These are phyloP conservation scores for Ceratina calcarata DNA, from an alignment of 1,140 invertebrate species.

Conservation along the genomic window DNA sequence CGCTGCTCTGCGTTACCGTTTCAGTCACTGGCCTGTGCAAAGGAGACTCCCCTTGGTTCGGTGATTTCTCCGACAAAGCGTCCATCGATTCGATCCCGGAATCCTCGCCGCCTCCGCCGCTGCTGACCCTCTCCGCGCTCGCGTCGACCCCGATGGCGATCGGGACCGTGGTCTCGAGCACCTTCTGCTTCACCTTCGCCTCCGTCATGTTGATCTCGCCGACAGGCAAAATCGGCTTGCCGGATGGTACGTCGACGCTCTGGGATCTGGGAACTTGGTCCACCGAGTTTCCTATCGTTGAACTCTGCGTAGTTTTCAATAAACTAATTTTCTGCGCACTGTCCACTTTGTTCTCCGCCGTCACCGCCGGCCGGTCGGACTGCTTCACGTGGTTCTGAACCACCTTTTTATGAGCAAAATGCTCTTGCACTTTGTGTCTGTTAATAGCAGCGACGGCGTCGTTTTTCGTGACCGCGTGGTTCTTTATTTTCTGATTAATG, in stretches of 20 bases:
- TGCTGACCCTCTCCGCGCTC: slow-evolving; percentile 68
- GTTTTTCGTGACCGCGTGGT: slow-evolving; percentile 67
- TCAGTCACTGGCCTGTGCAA: slow-evolving; percentile 76
- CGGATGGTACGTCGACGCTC: slow-evolving; percentile 51
- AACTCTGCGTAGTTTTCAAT: slow-evolving; percentile 66
- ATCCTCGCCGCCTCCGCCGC: slow-evolving; percentile 87
- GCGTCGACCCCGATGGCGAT: slow-evolving; percentile 73
- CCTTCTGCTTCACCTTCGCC: slow-evolving; percentile 83
- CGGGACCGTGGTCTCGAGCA: slow-evolving; percentile 79
- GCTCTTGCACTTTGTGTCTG: slow-evolving; percentile 69
- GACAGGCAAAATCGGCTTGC: slow-evolving; percentile 73
- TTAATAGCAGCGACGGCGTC: slow-evolving; percentile 63
- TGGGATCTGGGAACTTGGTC: slow-evolving; percentile 60
- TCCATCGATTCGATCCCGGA: slow-evolving; percentile 97
- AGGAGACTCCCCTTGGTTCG: slow-evolving; percentile 89
- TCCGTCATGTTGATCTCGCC: slow-evolving; percentile 81
- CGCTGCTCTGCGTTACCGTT: slow-evolving; percentile 60
- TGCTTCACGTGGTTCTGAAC: slow-evolving; percentile 73
- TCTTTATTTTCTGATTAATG: slow-evolving; percentile 73
- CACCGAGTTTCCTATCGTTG: slow-evolving; percentile 54
- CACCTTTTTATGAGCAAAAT: slow-evolving; percentile 68
- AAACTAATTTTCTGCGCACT: slow-evolving; percentile 70
- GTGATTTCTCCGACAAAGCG: slow-evolving; percentile 94
- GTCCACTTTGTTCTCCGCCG: slow-evolving; percentile 59
- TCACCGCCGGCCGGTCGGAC: slow-evolving; percentile 40